Conservation (phyloP, 2,888 invertebrate species). For the Xiphydria camelus region DNA sequence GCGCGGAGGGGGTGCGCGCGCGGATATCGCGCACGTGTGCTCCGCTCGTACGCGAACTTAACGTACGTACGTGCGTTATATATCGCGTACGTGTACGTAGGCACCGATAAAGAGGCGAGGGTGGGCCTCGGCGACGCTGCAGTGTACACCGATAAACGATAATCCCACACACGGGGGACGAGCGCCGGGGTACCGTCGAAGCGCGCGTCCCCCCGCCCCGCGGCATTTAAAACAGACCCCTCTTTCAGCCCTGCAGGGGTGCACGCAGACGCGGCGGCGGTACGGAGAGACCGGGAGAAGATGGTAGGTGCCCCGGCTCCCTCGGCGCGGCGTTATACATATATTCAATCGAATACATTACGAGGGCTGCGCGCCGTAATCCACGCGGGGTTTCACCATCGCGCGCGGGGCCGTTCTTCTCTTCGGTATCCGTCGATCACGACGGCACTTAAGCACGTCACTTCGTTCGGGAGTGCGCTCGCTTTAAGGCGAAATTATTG, state of each 20-base stretch:
- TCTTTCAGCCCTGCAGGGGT: not conserved
- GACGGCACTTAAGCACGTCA: no score
- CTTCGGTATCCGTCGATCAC: no score
- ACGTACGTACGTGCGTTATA: no score
- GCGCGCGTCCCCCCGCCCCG: constrained; percentile 16
- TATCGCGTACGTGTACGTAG: no score
- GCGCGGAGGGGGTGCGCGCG: constrained; percentile 4
- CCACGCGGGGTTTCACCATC: constrained; percentile 15
- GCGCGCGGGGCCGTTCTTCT: no score
- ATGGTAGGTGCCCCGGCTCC: constrained; percentile 34
- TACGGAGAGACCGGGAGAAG: constrained; percentile 20
- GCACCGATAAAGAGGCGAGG: no score
- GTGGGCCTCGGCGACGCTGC: no score
- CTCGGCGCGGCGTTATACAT: constrained; percentile 22
- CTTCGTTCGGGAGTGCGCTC: no score
- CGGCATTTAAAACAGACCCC: constrained; percentile 34
- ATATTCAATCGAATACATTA: constrained; percentile 51
- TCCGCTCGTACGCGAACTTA: no score
- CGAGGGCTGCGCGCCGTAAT: constrained; percentile 35
- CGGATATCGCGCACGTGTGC: constrained; percentile 37
- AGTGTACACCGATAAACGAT: constrained; percentile 35
- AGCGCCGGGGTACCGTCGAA: constrained; percentile 1
- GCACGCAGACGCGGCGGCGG: no score
- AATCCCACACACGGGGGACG: constrained; percentile 22
- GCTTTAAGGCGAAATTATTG: no score